Evolutionary conservation across 1,140 invertebrate species (phyloP).

Genomic region (Scaptodrosophila lebanonensis): DNA sequence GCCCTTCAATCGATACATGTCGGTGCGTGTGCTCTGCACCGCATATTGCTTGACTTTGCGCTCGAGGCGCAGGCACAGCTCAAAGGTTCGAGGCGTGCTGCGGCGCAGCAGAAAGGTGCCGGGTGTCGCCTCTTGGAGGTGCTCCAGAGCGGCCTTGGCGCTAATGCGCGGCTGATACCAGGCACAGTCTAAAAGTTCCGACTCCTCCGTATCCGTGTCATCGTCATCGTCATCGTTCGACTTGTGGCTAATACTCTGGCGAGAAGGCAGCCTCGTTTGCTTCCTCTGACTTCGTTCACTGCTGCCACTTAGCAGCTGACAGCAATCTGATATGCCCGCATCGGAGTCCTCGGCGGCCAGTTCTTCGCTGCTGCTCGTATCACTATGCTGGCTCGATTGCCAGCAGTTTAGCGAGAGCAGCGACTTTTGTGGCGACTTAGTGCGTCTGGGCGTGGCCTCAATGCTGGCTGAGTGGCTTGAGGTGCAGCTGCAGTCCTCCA

Average conservation of each 20-base stretch:
- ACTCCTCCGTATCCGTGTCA: slow-evolving; percentile 33
- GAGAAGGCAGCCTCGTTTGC: slow-evolving; percentile 29
- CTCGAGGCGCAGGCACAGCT: slow-evolving; percentile 55
- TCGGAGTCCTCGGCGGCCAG: slow-evolving; percentile 34
- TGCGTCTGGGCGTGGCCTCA: slow-evolving; percentile 35
- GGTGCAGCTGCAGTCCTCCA: slow-evolving; percentile 56
- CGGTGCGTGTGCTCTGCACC: slow-evolving; percentile 45
- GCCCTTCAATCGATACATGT: slow-evolving; percentile 82
- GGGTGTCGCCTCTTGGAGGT: slow-evolving; percentile 42
- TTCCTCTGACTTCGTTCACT: slow-evolving; percentile 3
- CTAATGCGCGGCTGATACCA: slow-evolving; percentile 70
- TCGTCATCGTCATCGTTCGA: slow-evolving; percentile 35
- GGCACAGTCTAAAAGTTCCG: slow-evolving; percentile 43
- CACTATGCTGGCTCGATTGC: slow-evolving; percentile 66
- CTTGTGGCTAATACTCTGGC: slow-evolving; percentile 35
- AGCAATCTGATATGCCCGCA: slow-evolving; percentile 65
- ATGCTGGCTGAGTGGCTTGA: slow-evolving; percentile 24
- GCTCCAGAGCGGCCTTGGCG: slow-evolving; percentile 51
- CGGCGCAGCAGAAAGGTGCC: slow-evolving; percentile 64
- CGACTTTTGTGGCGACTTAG: slow-evolving; percentile 62
- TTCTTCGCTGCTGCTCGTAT: slow-evolving; percentile 46
- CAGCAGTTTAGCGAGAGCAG: slow-evolving; percentile 66
- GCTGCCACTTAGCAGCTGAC: slow-evolving; percentile 55
- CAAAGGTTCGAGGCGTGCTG: slow-evolving; percentile 46
- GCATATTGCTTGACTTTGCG: slow-evolving; percentile 55